Evolutionary conservation across 2,888 invertebrate species (phyloP), one percentile per base, ranked within the genome.

Genomic region (Chesias legatella): DNA sequence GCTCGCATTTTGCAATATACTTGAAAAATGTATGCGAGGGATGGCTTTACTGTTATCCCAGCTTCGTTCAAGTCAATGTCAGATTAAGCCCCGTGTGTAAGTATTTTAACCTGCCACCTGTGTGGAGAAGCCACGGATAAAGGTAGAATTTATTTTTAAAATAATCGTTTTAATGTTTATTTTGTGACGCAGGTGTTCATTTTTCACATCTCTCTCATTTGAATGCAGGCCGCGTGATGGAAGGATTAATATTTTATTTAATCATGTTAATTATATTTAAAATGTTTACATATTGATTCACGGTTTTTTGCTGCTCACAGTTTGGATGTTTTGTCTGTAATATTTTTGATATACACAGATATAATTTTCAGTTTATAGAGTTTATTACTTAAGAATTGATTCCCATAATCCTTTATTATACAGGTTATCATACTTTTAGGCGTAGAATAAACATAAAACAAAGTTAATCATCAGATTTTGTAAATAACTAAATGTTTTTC

Each of bases 61-160:
- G 56, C 56, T 51, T 56, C 58, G 53, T 59, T 56, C 56, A 52
- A 69, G 57, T 64, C 63, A 67, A 61, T 68, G 67, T 71, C 68
- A 68, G 62, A 63, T 66, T 73, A 72, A 74, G 60, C 65, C 54
- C 53, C 59, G 50, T 52, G 56, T 60, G 60, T 65, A 64, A 65
- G 68, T 63, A 60, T 58, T 66, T 74, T 65, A 66, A 65, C 63
- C 68, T 31, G 50, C 58, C 73, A 73, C 73, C 74, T 73, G 72
- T 65, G 68, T 46, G 38, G 55, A 47, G 50, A 44, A 48, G 50
- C 48, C 24, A 27, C 23, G 52, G 56, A 54, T 54, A 62, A 58
- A 52, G 54, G 50, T 31, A 44, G 31, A 52, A 58, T 64, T 52
- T 53, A 56, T 59, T 66, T 59, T 56, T 45, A 41, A 53, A 60